Conservation (phyloP, 1,140 invertebrate species). For the Dendrolimus kikuchii region DNA sequence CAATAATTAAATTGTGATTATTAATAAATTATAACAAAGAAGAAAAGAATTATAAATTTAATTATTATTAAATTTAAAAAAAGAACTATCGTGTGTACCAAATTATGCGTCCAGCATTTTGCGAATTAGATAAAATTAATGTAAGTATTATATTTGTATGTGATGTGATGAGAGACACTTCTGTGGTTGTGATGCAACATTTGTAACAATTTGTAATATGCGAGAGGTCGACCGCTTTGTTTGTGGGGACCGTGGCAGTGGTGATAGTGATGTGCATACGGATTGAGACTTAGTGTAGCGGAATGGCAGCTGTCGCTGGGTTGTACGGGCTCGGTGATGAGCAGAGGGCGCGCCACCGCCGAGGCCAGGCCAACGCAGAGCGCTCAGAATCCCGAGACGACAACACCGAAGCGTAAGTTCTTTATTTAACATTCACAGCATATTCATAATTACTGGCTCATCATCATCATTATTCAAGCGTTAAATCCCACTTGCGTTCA, state of each 20-base stretch:
- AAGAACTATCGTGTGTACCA: slow-evolving; percentile 28
- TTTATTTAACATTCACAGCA: background rate
- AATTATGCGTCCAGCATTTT: slow-evolving; percentile 62
- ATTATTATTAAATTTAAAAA: slow-evolving; percentile 8
- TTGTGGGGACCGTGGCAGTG: slow-evolving; percentile 20
- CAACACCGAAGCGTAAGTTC: slow-evolving; percentile 64
- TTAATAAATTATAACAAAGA: slow-evolving; percentile 25
- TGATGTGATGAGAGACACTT: background rate
- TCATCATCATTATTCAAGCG: too few species aligned
- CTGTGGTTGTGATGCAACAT: slow-evolving; percentile 22
- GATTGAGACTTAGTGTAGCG: slow-evolving; percentile 31
- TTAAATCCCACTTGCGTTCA: too few species aligned
- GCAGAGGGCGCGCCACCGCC: slow-evolving; percentile 57
- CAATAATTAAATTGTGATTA: slow-evolving; percentile 67
- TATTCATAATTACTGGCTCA: too few species aligned
- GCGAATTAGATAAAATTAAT: slow-evolving; percentile 15
- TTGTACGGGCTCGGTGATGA: slow-evolving; percentile 62
- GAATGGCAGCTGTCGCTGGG: slow-evolving; percentile 60
- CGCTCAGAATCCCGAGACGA: slow-evolving; percentile 64
- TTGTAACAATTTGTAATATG: slow-evolving; percentile 15
- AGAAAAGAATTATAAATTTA: slow-evolving; percentile 9
- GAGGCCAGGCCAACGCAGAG: slow-evolving; percentile 55
- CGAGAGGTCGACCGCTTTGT: slow-evolving; percentile 11
- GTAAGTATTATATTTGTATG: too few species aligned
- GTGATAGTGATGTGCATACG: slow-evolving; percentile 21